Conservation (phyloP, 2,888 invertebrate genomes). For the Coecobrya sp. region DNA sequence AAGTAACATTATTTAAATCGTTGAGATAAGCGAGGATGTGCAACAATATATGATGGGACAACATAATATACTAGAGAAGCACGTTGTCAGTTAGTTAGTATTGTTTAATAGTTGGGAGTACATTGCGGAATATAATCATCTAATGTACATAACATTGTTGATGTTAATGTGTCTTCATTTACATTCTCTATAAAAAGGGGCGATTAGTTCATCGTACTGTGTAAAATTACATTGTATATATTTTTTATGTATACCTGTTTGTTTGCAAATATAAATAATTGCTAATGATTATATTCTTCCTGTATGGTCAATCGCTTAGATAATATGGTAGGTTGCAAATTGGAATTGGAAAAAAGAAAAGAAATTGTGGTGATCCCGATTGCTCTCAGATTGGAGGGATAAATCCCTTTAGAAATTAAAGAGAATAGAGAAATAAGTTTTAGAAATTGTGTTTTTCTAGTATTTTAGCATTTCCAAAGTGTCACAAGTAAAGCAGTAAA, state of each 20-base stretch:
- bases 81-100: background rate
- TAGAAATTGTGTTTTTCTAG: no score
- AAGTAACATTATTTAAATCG: background rate
- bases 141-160: background rate
- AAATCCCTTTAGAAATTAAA: no score
- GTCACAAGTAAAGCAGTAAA: no score
- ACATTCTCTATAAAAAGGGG: conserved; percentile 30
- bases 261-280: background rate
- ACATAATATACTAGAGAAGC: background rate
- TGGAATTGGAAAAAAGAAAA: background rate
- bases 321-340: background rate
- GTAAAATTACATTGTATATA: background rate
- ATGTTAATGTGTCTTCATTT: conserved; percentile 7
- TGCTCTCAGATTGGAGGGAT: background rate
- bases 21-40: conserved; percentile 22
- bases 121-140: background rate
- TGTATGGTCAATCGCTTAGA: background rate
- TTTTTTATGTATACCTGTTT: background rate
- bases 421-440: no score
- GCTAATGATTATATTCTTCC: background rate
- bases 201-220: conserved; percentile 26
- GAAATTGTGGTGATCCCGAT: background rate
- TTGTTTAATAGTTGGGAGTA: conserved; percentile 2
- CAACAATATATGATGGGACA: conserved; percentile 5
- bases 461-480: no score